Base-by-base conservation (phyloP, 1,140 invertebrate genomes). In the Calliphora vicina region DNA sequence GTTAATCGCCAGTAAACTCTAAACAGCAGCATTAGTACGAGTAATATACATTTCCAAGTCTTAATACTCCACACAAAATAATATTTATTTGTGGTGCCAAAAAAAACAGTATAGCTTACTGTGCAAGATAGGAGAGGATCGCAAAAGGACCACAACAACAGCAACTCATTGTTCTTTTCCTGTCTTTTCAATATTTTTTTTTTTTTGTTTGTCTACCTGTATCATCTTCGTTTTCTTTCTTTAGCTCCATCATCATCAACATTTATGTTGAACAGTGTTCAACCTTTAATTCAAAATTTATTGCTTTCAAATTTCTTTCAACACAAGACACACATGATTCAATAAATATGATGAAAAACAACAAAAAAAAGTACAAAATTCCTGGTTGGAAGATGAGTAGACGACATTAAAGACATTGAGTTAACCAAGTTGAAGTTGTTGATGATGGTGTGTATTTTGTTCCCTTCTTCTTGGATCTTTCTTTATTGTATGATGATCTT, bases 281-380 rank as follows among this genome's bases (percentile, higher is more conserved):
- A 10, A 76, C 29, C 29, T 76, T 76, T 76, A 76, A 42, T 76
- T 76, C 73, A 76, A 76, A 35, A 76, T 76, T 76, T 76, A 76
- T 76, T 35, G 35, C 73, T 76, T 73, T 20, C 27, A 76, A 42
- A 76, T 23, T 67, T 67, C 61, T 67, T 67, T 67, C 61, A 67
- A 67, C 61, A 25, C 20, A 23, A 67, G 23, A 57, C 15, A 57
- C 50, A 57, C 35, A 17, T 57, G 50, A 57, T 57, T 57, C 50
- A 17, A 6, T 57, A n/a, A n/a, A 57, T 57, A n/a, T 15, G 15
- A 57, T 57, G 50, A 57, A 57, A 57, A n/a, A 17, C 50, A 57
- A 57, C n/a, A n/a, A 57, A 57, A 57, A 67, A 67, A 25, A 25
- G 25, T 1, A 10, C 45, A 13, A 50, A 50, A 50, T 50, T 20